Evolutionary conservation across 2,888 invertebrate genomes (phyloP), one percentile per base, ranked within the genome.

Genomic region (Cataglyphis livida): DNA sequence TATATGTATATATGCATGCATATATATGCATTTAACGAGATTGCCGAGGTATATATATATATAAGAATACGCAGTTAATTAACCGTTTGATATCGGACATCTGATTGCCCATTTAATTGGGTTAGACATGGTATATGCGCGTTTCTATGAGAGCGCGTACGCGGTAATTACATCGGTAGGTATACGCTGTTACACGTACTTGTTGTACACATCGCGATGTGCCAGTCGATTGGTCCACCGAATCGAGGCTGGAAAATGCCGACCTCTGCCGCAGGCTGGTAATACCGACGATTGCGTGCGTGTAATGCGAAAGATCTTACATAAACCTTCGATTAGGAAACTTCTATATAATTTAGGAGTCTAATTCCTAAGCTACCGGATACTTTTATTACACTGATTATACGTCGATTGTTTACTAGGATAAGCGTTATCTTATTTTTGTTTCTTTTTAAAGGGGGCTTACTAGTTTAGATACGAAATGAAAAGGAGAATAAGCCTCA

Each of bases 61-160:
- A 91, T 91, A 93, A 93, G 92, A 93, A 92, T 92, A 91, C 79
- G 89, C 90, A 89, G 91, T 92, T 93, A 93, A 93, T 93, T 93
- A 92, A 92, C 91, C 89, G 84, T 83, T 82, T 83, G 54, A 88
- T 92, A 93, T 92, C 92, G 89, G 87, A 86, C 90, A 92, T 92
- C 93, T 88, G 91, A 92, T 92, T 89, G 91, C 90, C 90, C 89
- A 90, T 92, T 92, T 93, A 93, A 93, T 93, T 93, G 90, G 91
- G 92, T 92, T 92, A 91, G 90, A 85, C 85, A 86, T 66, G 84
- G 89, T 81, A 85, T 84, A 85, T 82, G 85, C 84, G 86, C 59
- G 85, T 90, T 88, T 90, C 89, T 88, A 88, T 84, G 87, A 88
- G 89, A 86, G 82, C 85, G 89, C 73, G 82, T 87, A 90, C 84